Conservation (phyloP, 2,113 vertebrate species). For the Engystomops pustulosus region DNA sequence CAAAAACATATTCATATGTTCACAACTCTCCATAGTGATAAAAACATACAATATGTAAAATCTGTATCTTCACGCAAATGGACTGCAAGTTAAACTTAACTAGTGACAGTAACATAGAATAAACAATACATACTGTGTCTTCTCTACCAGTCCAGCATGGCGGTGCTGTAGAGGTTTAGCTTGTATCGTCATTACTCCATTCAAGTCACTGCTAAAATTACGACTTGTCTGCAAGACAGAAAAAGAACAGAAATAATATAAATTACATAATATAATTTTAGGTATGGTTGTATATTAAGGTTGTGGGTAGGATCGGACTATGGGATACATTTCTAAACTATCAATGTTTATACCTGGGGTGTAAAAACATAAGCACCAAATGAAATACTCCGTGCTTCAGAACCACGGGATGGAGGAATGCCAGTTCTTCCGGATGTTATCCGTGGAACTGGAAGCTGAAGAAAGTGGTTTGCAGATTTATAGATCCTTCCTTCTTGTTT, state of each 20-base stretch:
- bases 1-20: too few species aligned
- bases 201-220: constrained; percentile 74
- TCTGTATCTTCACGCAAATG: too few species aligned
- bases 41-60: too few species aligned
- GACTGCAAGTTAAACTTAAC: not conserved
- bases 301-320: not conserved
- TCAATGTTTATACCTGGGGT: constrained; percentile 68
- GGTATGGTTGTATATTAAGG: not conserved
- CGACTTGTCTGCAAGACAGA: constrained; percentile 59
- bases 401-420: constrained; percentile 70
- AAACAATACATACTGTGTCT: constrained; percentile 64
- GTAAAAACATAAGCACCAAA: constrained; percentile 66
- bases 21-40: too few species aligned
- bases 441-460: constrained; percentile 52
- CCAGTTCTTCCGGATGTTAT: constrained; percentile 62
- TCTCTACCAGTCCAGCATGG: constrained; percentile 69
- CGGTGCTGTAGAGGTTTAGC: constrained; percentile 84
- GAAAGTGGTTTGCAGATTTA: constrained; percentile 64
- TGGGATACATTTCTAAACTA: too few species aligned
- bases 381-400: constrained; percentile 68
- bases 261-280: not conserved
- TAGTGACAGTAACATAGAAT: not conserved
- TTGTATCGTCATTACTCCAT: constrained; percentile 86
- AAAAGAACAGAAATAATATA: not conserved
- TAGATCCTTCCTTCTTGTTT: constrained; percentile 66